phyloP scores from a whole-genome alignment of 2,113 vertebrate genomes.

The Phylloscopus whistleri region DNA sequence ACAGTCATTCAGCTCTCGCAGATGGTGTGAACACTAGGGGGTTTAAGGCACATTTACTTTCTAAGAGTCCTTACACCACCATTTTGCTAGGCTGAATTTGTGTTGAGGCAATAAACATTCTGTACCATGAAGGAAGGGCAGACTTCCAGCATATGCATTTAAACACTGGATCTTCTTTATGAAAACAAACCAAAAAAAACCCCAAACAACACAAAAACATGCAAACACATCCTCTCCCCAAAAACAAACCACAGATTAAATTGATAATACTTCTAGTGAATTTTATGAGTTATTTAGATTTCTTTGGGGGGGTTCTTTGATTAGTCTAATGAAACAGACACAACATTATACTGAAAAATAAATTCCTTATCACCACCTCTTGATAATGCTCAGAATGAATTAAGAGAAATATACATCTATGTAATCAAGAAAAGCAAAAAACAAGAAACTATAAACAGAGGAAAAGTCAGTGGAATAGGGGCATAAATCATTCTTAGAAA shows the following conservation, averaged over 20 bases:
- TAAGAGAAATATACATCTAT: background rate
- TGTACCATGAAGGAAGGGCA: background rate
- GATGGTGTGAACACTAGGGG: background rate
- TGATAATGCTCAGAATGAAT: background rate
- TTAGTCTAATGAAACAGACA: background rate
- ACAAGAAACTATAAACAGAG: rapidly evolving
- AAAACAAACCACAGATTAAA: background rate
- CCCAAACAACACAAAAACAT: background rate
- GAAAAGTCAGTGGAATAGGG: background rate
- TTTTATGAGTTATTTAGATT: background rate
- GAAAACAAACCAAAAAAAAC: rapidly evolving
- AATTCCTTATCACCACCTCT: background rate
- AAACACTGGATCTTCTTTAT: background rate
- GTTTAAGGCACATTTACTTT: background rate
- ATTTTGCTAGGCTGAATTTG: background rate
- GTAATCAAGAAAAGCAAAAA: background rate
- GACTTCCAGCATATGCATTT: background rate
- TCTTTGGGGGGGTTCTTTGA: rapidly evolving
- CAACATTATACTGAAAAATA: background rate
- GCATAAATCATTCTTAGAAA: background rate
- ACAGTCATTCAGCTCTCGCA: background rate
- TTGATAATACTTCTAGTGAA: background rate
- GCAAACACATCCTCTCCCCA: rapidly evolving
- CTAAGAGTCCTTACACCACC: background rate
- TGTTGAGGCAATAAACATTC: background rate